phyloP scores from a whole-genome alignment of 2,113 vertebrate species.

The Ochotona princeps region DNA sequence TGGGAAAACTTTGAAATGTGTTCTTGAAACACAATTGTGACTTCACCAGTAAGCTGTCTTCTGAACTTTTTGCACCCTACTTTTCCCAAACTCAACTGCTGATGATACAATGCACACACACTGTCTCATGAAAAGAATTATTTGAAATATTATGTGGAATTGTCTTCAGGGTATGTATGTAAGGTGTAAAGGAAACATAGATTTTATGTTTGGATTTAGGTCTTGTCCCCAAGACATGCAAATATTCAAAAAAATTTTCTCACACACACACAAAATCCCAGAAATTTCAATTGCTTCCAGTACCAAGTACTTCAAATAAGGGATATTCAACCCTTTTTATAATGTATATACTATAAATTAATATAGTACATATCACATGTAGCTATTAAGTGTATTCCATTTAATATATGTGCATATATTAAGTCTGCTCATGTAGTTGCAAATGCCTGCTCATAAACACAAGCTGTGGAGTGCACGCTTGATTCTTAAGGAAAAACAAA shows the following conservation, averaged over 20 bases:
- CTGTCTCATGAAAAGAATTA: not conserved
- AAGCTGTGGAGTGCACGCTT: not conserved
- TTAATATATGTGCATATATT: not conserved
- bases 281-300: not conserved
- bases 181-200: not conserved
- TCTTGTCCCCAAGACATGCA: not conserved
- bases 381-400: not conserved
- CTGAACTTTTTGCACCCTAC: not conserved
- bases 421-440: not conserved
- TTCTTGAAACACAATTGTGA: constrained; percentile 37
- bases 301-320: not conserved
- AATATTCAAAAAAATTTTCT: not conserved
- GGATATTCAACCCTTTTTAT: not conserved
- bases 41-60: not conserved
- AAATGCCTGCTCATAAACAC: not conserved
- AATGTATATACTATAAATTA: not conserved
- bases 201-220: not conserved
- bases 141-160: not conserved
- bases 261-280: not conserved
- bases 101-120: no score
- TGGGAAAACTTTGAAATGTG: constrained; percentile 15
- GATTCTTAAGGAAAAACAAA: not conserved
- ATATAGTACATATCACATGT: not conserved
- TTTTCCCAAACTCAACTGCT: not conserved
- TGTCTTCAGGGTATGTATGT: not conserved